Base-by-base conservation (phyloP, 30 jellyfish, hydroid and myxozoan species). In the Aurelia sp. region DNA sequence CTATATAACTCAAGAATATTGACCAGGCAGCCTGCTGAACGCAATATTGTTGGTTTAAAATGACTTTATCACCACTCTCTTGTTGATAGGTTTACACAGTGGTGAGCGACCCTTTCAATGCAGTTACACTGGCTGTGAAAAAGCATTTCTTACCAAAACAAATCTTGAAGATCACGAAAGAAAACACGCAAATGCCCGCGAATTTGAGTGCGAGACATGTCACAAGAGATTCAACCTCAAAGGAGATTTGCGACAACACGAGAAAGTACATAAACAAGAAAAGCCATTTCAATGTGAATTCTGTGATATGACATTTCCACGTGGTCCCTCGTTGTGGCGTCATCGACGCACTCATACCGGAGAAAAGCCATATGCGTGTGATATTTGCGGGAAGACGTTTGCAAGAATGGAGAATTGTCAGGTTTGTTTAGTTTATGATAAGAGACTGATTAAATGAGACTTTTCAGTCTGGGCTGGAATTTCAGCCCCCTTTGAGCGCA, bases 291-390 rank as follows among this genome's bases (percentile, higher is more conserved):
- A 85, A 68, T 90, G 97, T 67, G 97, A 90, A 12, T 82, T 69
- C 77, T 90, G 97, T 61, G 86, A 81, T 22, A 78, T 78, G 91
- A 31, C 97, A 13, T 90, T 90, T 64, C 97, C 97, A 12, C 83
- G 97, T 4, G 88, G 87, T 16, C 87, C 92, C 16, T 72, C 91
- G 67, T 58, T 90, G 41, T 78, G 88, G 88, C 93, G 97, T 18
- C 97, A 90, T 67, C 91, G 91, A 3, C 91, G 97, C 47, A 90
- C 91, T 21, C 97, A 90, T 58, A 90, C 97, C 3, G 97, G 97
- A 27, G 97, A 90, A 50, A 90, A 90, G 58, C 97, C 97, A 17
- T 82, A 81, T 44, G 78, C 86, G 15, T 90, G 97, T 75, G 97
- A 90, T 40, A 68, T 90, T 10, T 90, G 97, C 64, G 97, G 92